Percentiles rank a stretch among this genome's conserved stretches.
Evolutionary conservation across 1,140 invertebrate species (phyloP).

Genomic region (Marisa cornuarietis): DNA sequence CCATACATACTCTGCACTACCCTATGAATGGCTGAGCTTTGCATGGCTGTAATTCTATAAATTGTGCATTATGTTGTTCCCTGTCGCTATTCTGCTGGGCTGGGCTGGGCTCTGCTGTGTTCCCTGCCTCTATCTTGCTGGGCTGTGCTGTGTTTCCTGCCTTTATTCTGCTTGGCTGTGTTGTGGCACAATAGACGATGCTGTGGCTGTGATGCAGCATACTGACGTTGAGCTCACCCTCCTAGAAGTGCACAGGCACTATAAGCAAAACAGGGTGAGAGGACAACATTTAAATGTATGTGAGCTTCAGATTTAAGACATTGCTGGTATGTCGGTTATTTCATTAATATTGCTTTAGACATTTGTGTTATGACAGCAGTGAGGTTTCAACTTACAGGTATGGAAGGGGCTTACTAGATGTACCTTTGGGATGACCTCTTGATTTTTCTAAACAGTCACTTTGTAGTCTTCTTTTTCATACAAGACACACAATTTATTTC

Average conservation of each 20-base stretch:
- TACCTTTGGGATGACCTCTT: too few relatives aligned
- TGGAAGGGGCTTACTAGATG: too few relatives aligned
- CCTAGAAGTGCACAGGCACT: constrained; percentile 58
- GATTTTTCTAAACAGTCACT: too few relatives aligned
- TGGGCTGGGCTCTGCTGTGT: too few relatives aligned
- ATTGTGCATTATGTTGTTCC: not conserved
- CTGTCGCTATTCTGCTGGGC: not conserved
- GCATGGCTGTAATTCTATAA: not conserved
- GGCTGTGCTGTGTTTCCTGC: not conserved
- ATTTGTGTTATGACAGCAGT: too few relatives aligned
- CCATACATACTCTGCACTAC: not conserved
- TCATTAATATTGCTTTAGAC: too few relatives aligned
- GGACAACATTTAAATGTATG: not conserved
- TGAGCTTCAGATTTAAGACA: too few relatives aligned
- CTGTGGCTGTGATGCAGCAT: constrained; percentile 55
- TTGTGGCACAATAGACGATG: constrained; percentile 50
- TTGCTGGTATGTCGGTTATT: too few relatives aligned
- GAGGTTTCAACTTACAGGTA: too few relatives aligned
- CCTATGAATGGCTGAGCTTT: not conserved
- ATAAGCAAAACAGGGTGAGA: constrained; percentile 61
- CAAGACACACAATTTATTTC: too few relatives aligned
- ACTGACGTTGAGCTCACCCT: constrained; percentile 50
- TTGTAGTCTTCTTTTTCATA: too few relatives aligned
- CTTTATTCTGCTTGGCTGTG: constrained; percentile 20
- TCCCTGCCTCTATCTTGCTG: not conserved